Conservation (phyloP, 2,888 invertebrate species). For the Caenorhabditis macrosperma region DNA sequence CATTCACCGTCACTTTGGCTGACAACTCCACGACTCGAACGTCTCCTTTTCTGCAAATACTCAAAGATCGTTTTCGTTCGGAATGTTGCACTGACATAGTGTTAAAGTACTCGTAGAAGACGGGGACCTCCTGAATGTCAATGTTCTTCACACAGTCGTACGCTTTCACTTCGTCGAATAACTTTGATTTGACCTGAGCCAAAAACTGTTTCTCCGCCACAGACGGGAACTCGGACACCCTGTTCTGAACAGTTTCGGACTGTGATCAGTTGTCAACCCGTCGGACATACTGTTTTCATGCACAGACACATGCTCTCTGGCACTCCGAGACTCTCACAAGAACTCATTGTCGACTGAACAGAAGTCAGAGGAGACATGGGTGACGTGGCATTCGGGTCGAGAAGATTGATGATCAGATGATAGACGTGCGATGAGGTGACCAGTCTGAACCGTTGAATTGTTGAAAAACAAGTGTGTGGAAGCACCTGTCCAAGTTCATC, state of each 20-base stretch:
- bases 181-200: neutral
- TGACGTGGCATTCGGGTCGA: slow-evolving; percentile 25
- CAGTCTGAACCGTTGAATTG: neutral
- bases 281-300: slow-evolving; percentile 14
- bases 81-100: neutral
- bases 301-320: slow-evolving; percentile 24
- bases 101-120: slow-evolving; percentile 1
- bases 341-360: slow-evolving; percentile 8
- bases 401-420: slow-evolving; percentile 29
- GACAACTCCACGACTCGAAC: slow-evolving; percentile 20
- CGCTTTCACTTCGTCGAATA: neutral
- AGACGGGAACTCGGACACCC: neutral
- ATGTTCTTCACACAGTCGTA: neutral
- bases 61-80: neutral
- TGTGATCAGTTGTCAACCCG: neutral
- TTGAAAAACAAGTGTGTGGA: neutral
- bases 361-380: neutral
- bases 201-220: neutral
- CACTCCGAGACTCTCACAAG: slow-evolving; percentile 5
- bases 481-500: slow-evolving; percentile 39
- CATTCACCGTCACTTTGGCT: neutral
- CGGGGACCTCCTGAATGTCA: neutral
- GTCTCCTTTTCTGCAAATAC: slow-evolving; percentile 22
- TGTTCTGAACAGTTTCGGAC: neutral
- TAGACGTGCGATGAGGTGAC: slow-evolving; percentile 14